Evolutionary conservation across 2,888 invertebrate species (phyloP).

Genomic region (Plagodis pulveraria): DNA sequence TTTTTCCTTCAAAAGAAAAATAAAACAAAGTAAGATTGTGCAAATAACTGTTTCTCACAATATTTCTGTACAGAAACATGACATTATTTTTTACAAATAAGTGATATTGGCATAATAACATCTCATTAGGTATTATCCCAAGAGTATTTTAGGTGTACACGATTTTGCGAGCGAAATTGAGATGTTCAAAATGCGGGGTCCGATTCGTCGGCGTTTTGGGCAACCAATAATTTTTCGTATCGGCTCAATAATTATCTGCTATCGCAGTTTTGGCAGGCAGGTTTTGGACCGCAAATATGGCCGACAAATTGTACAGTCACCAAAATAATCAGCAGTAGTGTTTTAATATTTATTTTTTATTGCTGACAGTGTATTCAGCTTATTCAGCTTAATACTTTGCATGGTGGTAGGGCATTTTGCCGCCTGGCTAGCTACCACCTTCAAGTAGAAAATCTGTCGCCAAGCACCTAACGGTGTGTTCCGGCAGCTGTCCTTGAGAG

Average conservation of each 20-base stretch:
- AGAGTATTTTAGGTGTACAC: conserved; percentile 31
- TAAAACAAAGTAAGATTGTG: no score
- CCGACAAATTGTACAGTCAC: conserved; percentile 55
- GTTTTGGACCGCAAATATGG: conserved; percentile 71
- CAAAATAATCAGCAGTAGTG: conserved; percentile 43
- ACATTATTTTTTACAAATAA: conserved; percentile 4
- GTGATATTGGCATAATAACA: conserved; percentile 23
- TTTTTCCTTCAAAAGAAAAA: no score
- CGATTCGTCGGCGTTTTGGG: conserved; percentile 58
- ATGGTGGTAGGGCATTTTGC: no score
- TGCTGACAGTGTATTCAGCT: no score
- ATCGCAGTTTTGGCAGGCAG: conserved; percentile 72
- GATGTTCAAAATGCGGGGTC: conserved; percentile 68
- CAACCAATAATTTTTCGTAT: conserved; percentile 77
- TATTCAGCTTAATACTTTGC: no score
- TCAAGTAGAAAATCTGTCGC: no score
- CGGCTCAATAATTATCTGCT: conserved; percentile 78
- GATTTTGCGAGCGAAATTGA: conserved; percentile 60
- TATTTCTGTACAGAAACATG: no score
- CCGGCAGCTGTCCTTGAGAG: no score
- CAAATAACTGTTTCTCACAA: no score
- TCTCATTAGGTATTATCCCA: conserved; percentile 15
- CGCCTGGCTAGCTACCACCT: no score
- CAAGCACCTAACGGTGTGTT: no score
- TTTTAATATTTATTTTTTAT: background rate